These are phyloP conservation scores for Drosophila eohydei DNA, from an alignment of 2,888 invertebrate genomes.

Conservation along the genomic window DNA sequence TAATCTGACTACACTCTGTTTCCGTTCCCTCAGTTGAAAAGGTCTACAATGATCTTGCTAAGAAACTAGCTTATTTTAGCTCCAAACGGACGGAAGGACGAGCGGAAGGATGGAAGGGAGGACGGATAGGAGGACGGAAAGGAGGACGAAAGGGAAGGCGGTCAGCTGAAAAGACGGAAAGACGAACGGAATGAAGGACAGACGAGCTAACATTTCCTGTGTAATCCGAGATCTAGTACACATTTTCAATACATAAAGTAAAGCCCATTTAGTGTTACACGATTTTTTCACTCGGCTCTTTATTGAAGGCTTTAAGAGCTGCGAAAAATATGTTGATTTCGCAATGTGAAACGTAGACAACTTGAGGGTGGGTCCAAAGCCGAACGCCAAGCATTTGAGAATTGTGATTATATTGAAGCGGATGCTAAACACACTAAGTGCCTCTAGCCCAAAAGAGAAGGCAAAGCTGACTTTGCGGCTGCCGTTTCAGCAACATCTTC, in stretches of 20 bases:
- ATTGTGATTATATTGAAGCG: constrained; percentile 19
- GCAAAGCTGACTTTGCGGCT: constrained; percentile 31
- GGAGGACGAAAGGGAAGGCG: too few relatives aligned
- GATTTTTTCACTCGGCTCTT: background rate
- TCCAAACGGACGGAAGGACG: too few relatives aligned
- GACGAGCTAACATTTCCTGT: too few relatives aligned
- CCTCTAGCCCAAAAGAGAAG: background rate
- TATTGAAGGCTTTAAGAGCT: background rate
- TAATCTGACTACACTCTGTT: too few relatives aligned
- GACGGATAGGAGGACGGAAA: too few relatives aligned
- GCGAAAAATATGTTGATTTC: constrained; percentile 1
- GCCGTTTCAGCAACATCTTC: constrained; percentile 29
- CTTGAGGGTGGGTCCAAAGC: constrained; percentile 3
- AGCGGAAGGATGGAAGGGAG: too few relatives aligned
- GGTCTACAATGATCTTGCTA: too few relatives aligned
- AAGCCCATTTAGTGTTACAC: background rate
- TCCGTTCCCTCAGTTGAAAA: too few relatives aligned
- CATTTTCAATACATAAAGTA: background rate
- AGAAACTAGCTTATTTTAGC: too few relatives aligned
- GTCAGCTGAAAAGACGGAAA: background rate
- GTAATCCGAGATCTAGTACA: too few relatives aligned
- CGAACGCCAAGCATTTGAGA: constrained; percentile 13
- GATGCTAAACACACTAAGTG: constrained; percentile 22
- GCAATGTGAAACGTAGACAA: background rate
- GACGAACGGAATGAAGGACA: background rate